Evolutionary conservation across 2,888 invertebrate species (phyloP).

Genomic region (Stenichneumon culpator): DNA sequence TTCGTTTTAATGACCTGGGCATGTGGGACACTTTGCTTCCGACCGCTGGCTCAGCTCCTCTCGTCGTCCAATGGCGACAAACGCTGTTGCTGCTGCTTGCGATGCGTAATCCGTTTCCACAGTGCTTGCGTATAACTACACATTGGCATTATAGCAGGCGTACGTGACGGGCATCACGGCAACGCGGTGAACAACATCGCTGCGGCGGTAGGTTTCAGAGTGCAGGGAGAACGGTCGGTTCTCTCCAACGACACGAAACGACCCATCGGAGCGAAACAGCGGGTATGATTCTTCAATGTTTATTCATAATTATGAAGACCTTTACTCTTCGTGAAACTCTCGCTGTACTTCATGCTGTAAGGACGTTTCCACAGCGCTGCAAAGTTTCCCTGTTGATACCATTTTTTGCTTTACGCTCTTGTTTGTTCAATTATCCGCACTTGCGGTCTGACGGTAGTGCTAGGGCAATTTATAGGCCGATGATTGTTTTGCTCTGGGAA

Average conservation of each 20-base stretch:
- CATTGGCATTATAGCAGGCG: background rate
- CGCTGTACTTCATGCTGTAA: background rate
- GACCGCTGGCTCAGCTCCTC: background rate
- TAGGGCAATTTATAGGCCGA: too few species aligned
- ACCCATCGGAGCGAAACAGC: background rate
- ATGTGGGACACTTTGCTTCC: background rate
- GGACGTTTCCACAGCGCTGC: background rate
- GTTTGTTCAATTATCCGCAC: too few species aligned
- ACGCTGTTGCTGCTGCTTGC: background rate
- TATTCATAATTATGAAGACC: conserved; percentile 36
- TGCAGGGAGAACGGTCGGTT: background rate
- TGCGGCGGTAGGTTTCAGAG: background rate
- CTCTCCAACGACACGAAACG: background rate
- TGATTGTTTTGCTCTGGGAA: too few species aligned
- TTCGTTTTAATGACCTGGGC: conserved; percentile 21
- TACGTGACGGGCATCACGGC: conserved; percentile 13
- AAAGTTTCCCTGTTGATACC: background rate
- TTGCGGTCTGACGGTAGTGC: too few species aligned
- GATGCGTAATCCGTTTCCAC: background rate
- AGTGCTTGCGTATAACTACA: background rate
- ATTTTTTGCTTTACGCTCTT: too few species aligned
- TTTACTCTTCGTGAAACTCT: conserved; percentile 9
- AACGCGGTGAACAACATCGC: conserved; percentile 31
- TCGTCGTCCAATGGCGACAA: background rate
- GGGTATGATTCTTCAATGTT: background rate